Base-by-base conservation (phyloP, 30 jellyfish, hydroid and myxozoan genomes). In the Phacellophora camtschatica region DNA sequence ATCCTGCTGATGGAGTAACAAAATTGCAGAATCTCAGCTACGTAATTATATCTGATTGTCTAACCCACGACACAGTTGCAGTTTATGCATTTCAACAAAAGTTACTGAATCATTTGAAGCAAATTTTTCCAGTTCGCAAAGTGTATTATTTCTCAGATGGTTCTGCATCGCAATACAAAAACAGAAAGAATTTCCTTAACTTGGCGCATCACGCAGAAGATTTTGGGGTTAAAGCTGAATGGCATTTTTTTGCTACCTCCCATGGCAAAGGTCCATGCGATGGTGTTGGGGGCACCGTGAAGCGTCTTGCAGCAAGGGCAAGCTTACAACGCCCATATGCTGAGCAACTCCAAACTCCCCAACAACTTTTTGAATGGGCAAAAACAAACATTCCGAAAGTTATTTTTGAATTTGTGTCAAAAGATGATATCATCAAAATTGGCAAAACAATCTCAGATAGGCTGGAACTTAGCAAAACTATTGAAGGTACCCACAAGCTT, bases 191-290 rank as follows among this genome's bases (percentile, higher is more conserved):
- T 20, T 18, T 62, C 20, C 28, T 29, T 6, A 62, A 62, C 20
- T 63, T 29, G 11, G 25, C 65, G 66, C 8, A 5, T 29, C 63
- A 29, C 34, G 77, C 6, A n/a, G 34, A 67, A 67, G 75, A 67
- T 25, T 67, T 32, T 37, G 77, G 82, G 16, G 29, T 67, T 7
- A 29, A 24, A 9, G 82, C 82, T 12, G 82, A 67, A 35, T 67
- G 82, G 82, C 75, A 67, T 67, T 67, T 67, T 24, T 67, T 42
- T 42, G n/a, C n/a, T n/a, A n/a, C 86, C 10, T 77, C 71, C 10
- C 90, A 76, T 58, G 83, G 88, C 18, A 58, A 56, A 28, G 68
- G 88, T 12, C 74, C 84, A n/a, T 62, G 84, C 24, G 81, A 74
- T 51, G 66, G 81, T 31, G 81, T 56, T 25, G 81, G 66, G 62